These are phyloP conservation scores for Drosophila cardini DNA, from an alignment of 1,140 invertebrate species.

Conservation along the genomic window DNA sequence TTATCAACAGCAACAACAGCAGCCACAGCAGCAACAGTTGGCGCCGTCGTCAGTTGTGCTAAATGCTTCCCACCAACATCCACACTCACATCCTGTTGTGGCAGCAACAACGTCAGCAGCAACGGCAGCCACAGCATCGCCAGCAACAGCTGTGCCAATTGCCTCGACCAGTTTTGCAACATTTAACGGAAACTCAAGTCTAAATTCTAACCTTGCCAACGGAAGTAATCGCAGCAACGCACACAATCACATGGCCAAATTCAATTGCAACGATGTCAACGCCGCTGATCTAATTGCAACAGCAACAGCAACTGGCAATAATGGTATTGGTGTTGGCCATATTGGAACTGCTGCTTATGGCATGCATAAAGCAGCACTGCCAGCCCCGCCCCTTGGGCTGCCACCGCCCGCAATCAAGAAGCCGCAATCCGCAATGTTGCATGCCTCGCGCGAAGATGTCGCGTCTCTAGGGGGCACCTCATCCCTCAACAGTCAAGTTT, in stretches of 20 bases:
- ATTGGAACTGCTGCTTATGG: slow-evolving; percentile 39
- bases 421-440: slow-evolving; percentile 15
- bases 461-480: slow-evolving; percentile 68
- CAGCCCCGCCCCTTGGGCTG: slow-evolving; percentile 50
- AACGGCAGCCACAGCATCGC: slow-evolving; percentile 14
- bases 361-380: slow-evolving; percentile 46
- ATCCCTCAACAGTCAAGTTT: slow-evolving; percentile 69
- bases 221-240: slow-evolving; percentile 60
- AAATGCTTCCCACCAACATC: slow-evolving; percentile 72
- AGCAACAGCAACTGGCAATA: slow-evolving; percentile 29
- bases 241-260: slow-evolving; percentile 53
- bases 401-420: slow-evolving; percentile 69
- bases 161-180: slow-evolving; percentile 72
- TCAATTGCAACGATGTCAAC: slow-evolving; percentile 63
- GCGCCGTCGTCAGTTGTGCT: slow-evolving; percentile 56
- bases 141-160: slow-evolving; percentile 15
- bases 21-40: slow-evolving; percentile 64
- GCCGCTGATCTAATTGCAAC: slow-evolving; percentile 22
- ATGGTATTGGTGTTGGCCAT: slow-evolving; percentile 29
- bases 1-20: slow-evolving; percentile 63
- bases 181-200: slow-evolving; percentile 84
- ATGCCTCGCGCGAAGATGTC: slow-evolving; percentile 75
- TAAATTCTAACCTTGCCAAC: slow-evolving; percentile 82
- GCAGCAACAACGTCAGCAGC: slow-evolving; percentile 20
- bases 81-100: slow-evolving; percentile 71